Conservation (phyloP, 2,113 vertebrate genomes). For the Spilogale gracilis region DNA sequence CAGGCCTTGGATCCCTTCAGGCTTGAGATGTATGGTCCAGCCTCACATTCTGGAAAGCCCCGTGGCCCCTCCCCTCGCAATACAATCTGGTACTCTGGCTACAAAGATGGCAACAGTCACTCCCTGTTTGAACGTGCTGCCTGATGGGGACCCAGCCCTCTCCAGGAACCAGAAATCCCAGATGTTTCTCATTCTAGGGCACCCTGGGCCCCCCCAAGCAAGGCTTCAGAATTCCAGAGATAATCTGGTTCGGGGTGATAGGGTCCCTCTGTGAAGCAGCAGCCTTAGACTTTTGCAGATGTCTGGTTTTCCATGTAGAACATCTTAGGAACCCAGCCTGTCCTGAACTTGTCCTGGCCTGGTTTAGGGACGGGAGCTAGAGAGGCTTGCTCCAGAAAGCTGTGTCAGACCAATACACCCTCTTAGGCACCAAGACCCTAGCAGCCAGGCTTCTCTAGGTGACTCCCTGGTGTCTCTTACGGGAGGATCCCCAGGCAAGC, state of each 20-base stretch:
- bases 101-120: neutral
- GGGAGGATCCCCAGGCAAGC: neutral
- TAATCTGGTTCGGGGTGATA: neutral
- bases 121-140: neutral
- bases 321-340: neutral
- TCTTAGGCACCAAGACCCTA: neutral
- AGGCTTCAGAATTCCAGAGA: neutral
- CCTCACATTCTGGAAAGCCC: neutral
- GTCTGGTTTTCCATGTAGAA: neutral
- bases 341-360: neutral
- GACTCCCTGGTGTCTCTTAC: too few relatives aligned
- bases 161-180: neutral
- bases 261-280: neutral
- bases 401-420: neutral
- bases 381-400: neutral
- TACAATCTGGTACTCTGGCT: neutral
- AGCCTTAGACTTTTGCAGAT: neutral
- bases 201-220: neutral
- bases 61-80: neutral
- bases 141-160: neutral
- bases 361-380: neutral
- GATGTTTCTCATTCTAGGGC: neutral
- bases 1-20: neutral
- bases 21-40: neutral
- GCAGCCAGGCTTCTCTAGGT: neutral